phyloP scores from a whole-genome alignment of 2,797 vertebrate genomes.

The Huso huso region DNA sequence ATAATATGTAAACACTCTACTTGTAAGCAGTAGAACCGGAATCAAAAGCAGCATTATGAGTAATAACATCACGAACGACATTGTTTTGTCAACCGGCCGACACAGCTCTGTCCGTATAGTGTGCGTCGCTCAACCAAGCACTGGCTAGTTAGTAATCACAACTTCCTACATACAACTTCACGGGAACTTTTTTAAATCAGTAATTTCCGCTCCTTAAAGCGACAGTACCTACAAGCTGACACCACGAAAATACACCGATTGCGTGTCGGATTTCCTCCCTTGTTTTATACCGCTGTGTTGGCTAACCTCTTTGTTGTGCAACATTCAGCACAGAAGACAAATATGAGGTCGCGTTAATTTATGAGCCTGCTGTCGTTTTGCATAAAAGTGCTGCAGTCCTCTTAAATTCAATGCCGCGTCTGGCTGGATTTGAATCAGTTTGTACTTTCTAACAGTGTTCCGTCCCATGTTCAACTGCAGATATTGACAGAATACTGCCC shows the following conservation, averaged over 20 bases:
- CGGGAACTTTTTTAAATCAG: conserved; percentile 17
- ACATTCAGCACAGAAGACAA: too few relatives aligned
- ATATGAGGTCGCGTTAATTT: too few relatives aligned
- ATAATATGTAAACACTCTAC: conserved; percentile 68
- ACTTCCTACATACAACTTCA: conserved; percentile 10
- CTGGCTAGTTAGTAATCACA: conserved; percentile 16
- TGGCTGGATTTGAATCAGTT: too few relatives aligned
- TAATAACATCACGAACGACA: conserved; percentile 57
- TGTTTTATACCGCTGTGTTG: too few relatives aligned
- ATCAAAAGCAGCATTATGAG: conserved; percentile 45
- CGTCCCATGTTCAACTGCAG: too few relatives aligned
- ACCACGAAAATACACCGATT: not conserved
- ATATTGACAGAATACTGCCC: too few relatives aligned
- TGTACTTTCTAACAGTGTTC: too few relatives aligned
- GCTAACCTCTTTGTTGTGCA: too few relatives aligned
- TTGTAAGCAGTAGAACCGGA: conserved; percentile 60
- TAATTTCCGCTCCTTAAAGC: conserved; percentile 1
- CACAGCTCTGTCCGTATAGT: conserved; percentile 13
- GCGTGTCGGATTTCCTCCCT: not conserved
- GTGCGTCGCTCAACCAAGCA: conserved; percentile 6
- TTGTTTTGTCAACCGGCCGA: conserved; percentile 32
- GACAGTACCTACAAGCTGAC: not conserved
- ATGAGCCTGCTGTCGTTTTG: too few relatives aligned
- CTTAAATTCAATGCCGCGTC: too few relatives aligned
- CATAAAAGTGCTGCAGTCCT: too few relatives aligned